A percentile compares a stretch with the other conserved stretches of the same genome.
These are phyloP conservation scores for Lineus longissimus DNA, from an alignment of 1,140 invertebrate genomes.

Conservation along the genomic window DNA sequence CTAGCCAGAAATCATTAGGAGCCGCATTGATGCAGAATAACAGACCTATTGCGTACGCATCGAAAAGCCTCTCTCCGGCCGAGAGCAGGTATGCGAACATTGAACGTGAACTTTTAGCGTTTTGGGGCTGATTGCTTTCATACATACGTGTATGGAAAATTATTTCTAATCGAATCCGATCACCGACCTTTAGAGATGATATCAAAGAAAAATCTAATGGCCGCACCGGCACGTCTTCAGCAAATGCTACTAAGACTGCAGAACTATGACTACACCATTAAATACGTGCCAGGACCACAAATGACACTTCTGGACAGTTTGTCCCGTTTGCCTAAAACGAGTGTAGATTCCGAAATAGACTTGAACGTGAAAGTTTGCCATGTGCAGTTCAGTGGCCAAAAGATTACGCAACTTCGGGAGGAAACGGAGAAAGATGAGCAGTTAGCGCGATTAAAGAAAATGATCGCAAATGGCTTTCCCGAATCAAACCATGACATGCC, in stretches of 20 bases:
- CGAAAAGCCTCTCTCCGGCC: conserved; percentile 45
- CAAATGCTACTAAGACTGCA: conserved; percentile 40
- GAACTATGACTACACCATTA: conserved; percentile 37
- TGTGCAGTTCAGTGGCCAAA: too few relatives aligned
- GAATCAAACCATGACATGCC: too few relatives aligned
- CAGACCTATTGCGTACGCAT: conserved; percentile 51
- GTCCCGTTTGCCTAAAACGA: too few relatives aligned
- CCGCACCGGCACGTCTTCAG: conserved; percentile 17
- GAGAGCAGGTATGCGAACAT: conserved; percentile 56
- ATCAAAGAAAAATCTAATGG: conserved; percentile 17
- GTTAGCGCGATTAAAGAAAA: too few relatives aligned
- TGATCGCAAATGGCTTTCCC: too few relatives aligned
- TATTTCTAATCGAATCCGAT: conserved; percentile 19
- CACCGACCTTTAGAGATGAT: conserved; percentile 25
- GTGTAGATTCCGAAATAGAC: too few relatives aligned
- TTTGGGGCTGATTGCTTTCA: conserved; percentile 52
- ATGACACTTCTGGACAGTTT: conserved; percentile 25
- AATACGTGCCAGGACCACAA: conserved; percentile 44
- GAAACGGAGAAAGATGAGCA: too few relatives aligned
- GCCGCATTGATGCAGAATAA: conserved; percentile 53
- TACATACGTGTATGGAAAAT: conserved; percentile 38
- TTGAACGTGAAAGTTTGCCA: too few relatives aligned
- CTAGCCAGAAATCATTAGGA: conserved; percentile 44
- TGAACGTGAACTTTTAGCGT: conserved; percentile 55
- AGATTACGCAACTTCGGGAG: too few relatives aligned